Percentiles rank a stretch among this genome's conserved stretches.
phyloP scores from a whole-genome alignment of 2,797 vertebrate genomes.

The Karalla daura region DNA sequence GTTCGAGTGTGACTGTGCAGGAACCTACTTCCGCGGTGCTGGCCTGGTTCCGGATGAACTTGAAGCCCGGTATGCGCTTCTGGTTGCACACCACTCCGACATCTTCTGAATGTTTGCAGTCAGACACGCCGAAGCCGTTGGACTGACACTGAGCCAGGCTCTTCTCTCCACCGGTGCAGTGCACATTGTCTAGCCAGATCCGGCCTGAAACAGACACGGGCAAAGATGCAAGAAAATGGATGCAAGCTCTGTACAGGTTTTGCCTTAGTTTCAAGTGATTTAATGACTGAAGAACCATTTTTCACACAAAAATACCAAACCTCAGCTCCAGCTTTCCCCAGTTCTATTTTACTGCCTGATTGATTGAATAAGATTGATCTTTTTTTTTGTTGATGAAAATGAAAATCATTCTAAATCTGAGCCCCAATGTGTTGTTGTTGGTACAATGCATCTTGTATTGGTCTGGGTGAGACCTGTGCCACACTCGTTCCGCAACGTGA shows the following conservation, averaged over 20 bases:
- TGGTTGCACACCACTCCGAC: conserved; percentile 93
- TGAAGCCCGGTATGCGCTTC: conserved; percentile 93
- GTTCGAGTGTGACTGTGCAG: not conserved
- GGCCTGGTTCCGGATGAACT: conserved; percentile 84
- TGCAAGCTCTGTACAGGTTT: not conserved
- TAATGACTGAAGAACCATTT: not conserved
- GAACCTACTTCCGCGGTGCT: conserved; percentile 84
- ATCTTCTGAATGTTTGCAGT: conserved; percentile 96
- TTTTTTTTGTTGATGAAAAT: no score
- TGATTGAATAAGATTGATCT: no score
- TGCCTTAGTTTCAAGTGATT: not conserved
- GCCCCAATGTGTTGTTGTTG: no score
- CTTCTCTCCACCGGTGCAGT: conserved; percentile 89
- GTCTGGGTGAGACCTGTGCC: no score
- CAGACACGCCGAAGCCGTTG: conserved; percentile 92
- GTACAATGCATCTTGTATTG: no score
- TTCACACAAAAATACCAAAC: no score
- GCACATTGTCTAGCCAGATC: conserved; percentile 95
- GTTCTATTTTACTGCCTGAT: no score
- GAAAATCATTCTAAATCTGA: no score
- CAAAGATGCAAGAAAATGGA: not conserved
- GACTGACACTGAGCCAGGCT: conserved; percentile 88
- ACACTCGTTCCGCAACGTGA: no score
- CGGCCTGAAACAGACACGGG: conserved; percentile 78
- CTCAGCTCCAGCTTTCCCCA: no score